Conservation (phyloP, 1,140 invertebrate species). For the Drosophila yakuba region DNA sequence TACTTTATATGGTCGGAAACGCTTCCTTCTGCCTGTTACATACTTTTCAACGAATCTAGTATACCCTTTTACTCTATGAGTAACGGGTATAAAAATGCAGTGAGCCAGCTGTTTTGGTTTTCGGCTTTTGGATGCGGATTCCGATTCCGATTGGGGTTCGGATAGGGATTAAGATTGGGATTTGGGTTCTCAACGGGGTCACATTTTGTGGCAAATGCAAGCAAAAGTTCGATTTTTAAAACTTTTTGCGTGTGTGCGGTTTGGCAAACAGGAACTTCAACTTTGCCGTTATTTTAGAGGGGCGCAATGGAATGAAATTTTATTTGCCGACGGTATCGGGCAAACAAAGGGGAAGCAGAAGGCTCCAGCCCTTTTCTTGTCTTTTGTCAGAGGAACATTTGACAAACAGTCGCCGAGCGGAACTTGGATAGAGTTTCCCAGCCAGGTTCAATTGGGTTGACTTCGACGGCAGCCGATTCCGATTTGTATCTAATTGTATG, state of each 20-base stretch:
- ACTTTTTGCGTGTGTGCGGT: slow-evolving; percentile 55
- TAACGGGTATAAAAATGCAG: too few relatives aligned
- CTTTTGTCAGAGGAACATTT: slow-evolving; percentile 68
- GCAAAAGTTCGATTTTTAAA: slow-evolving; percentile 76
- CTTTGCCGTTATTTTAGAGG: slow-evolving; percentile 45
- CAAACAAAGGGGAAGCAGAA: slow-evolving; percentile 21
- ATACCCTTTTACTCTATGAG: too few relatives aligned
- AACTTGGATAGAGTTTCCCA: slow-evolving; percentile 2
- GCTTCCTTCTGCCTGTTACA: too few relatives aligned
- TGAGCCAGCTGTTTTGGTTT: slow-evolving; percentile 68
- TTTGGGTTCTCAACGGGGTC: slow-evolving; percentile 61
- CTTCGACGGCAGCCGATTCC: slow-evolving; percentile 60
- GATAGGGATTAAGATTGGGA: not conserved
- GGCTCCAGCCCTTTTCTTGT: slow-evolving; percentile 74
- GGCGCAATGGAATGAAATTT: slow-evolving; percentile 24
- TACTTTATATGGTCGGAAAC: too few relatives aligned
- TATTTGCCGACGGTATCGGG: slow-evolving; percentile 45
- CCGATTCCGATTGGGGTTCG: slow-evolving; percentile 11
- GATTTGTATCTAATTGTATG: slow-evolving; percentile 83
- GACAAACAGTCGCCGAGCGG: slow-evolving; percentile 65
- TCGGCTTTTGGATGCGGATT: slow-evolving; percentile 18
- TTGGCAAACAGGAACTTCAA: slow-evolving; percentile 63
- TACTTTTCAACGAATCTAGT: too few relatives aligned
- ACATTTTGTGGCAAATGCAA: slow-evolving; percentile 77
- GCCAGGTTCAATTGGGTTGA: slow-evolving; percentile 5